Conservation (phyloP, 2,797 vertebrate genomes). For the Loriculus beryllinus region DNA sequence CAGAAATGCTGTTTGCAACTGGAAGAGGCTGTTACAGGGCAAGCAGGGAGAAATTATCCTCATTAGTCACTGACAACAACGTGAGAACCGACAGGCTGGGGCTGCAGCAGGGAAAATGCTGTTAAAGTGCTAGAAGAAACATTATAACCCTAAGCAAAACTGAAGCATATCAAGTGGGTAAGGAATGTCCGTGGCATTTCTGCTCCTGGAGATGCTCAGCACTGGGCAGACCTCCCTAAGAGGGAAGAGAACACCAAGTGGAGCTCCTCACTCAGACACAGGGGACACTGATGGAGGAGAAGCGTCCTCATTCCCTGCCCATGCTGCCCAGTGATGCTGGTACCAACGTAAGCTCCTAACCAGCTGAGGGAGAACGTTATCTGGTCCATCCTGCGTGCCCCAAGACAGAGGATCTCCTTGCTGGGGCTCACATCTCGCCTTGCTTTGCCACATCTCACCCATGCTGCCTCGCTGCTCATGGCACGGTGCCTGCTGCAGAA, state of each 20-base stretch:
- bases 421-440: fast-evolving
- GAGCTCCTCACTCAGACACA: not conserved
- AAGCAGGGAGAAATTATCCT: not conserved
- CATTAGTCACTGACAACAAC: not conserved
- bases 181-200: not conserved
- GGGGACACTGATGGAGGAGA: not conserved
- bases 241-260: not conserved
- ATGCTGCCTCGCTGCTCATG: not conserved
- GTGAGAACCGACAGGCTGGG: not conserved
- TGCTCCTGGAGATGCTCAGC: not conserved
- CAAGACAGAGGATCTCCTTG: not conserved
- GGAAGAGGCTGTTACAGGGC: not conserved
- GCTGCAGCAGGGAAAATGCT: not conserved
- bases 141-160: not conserved
- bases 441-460: not conserved
- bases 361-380: not conserved
- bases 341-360: not conserved
- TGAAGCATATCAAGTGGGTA: not conserved
- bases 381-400: not conserved
- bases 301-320: not conserved
- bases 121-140: not conserved
- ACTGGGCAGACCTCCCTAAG: not conserved
- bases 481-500: not conserved
- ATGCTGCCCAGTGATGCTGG: fast-evolving
- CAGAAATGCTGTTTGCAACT: not conserved